Base-by-base conservation (phyloP, 92 coral and sea anemone species). In the Micromussa lordhowensis region DNA sequence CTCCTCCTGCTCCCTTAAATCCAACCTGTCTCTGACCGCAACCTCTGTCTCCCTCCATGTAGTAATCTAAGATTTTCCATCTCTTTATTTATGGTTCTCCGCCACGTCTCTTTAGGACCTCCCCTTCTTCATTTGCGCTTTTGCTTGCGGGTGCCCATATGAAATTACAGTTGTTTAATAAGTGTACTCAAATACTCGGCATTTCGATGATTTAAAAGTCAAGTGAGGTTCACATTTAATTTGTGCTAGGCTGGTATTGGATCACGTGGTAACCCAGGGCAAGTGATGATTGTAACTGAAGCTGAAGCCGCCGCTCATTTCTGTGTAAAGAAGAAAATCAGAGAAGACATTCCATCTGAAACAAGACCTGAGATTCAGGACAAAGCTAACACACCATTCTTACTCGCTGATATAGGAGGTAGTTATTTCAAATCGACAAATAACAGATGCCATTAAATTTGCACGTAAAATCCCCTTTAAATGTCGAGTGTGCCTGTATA, bases 241-340 rank as follows among this genome's bases (percentile, higher is more conserved):
- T 57, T 61, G 16, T n/a, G 16, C n/a, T 64, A 81, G 85, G 85
- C 85, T 40, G 85, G 74, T 36, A 63, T 81, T 38, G 85, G 85
- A 7, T 81, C 85, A 63, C 85, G 75, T 81, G 74, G 70, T 69
- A 81, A 81, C 40, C 75, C 75, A 2, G 73, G 85, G 35, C 85
- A 63, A 14, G 58, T 81, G 73, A 9, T 61, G 34, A 81, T 81
- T 81, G 75, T 44, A 0, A 61, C 0, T 40, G 85, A 81, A 61
- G 75, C 85, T 64, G 85, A 63, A 64, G 85, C 85, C 15, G 74
- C 85, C 12, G 57, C 36, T 49, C 34, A 35, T 61, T 81, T 28
- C 55, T 81, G 85, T 36, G 14, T 69, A 81, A 38, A 64, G 68
- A 40, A 68, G 13, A 49, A 78, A 18, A n/a, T 14, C 36, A 12